Evolutionary conservation across 2,797 vertebrate genomes (phyloP).

Genomic region (Xerus rutilus): DNA sequence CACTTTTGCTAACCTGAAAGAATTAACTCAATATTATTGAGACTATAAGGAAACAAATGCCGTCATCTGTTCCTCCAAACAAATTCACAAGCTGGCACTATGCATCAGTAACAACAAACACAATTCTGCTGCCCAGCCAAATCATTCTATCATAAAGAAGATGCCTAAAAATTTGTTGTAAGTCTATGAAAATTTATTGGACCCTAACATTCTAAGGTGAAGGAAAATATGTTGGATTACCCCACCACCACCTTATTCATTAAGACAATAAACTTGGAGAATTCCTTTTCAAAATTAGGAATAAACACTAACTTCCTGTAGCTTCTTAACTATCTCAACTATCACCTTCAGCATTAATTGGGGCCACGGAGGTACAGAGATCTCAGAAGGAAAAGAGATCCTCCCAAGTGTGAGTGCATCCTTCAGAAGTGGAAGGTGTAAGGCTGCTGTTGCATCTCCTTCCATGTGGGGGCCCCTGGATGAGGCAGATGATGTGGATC

Average conservation of each 20-base stretch:
- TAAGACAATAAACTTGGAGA: neutral
- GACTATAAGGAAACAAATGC: neutral
- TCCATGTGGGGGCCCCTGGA: neutral
- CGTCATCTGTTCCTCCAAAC: neutral
- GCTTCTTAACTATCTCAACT: neutral
- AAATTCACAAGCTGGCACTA: neutral
- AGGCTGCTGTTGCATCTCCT: neutral
- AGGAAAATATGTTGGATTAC: neutral
- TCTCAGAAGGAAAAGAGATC: neutral
- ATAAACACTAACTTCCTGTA: neutral
- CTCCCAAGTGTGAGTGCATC: neutral
- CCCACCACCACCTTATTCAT: neutral
- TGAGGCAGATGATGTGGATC: neutral
- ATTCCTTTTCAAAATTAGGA: neutral
- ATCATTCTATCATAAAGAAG: neutral
- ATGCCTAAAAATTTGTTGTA: neutral
- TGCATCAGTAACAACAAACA: neutral
- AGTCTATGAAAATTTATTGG: neutral
- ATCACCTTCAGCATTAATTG: neutral
- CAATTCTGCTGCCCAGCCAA: neutral
- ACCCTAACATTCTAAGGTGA: neutral
- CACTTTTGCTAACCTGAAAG: neutral
- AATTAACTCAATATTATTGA: neutral
- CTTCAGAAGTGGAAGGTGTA: neutral
- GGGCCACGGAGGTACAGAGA: neutral